These are phyloP conservation scores for Charadrius vociferus DNA, from an alignment of 2,113 vertebrate species.

Conservation along the genomic window DNA sequence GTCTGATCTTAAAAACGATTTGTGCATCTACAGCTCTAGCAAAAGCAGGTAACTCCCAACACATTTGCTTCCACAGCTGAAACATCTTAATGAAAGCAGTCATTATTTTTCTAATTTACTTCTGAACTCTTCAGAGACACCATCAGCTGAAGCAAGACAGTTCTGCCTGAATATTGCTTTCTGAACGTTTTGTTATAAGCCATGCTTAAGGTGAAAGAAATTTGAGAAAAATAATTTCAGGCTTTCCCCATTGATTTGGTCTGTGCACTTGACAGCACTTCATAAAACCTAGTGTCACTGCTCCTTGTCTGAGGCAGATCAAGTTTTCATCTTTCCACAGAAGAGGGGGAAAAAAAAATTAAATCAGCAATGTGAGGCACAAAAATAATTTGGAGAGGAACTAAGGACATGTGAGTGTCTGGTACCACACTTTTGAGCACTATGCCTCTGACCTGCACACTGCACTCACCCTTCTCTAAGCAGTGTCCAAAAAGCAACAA, in stretches of 20 bases:
- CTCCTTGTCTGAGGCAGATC: background rate
- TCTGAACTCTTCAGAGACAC: slow-evolving; percentile 7
- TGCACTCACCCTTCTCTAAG: background rate
- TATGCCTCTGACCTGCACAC: background rate
- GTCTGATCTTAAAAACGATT: background rate
- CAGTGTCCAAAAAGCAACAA: background rate
- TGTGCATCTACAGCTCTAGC: background rate
- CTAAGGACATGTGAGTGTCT: background rate
- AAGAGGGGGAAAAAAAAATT: background rate
- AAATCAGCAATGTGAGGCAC: background rate
- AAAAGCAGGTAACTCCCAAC: background rate
- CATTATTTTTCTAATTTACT: slow-evolving; percentile 27
- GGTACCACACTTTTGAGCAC: background rate
- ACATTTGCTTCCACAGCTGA: background rate
- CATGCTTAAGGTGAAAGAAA: background rate
- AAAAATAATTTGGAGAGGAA: background rate
- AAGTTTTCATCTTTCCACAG: background rate
- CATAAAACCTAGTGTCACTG: background rate
- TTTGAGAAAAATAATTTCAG: background rate
- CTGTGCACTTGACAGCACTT: background rate
- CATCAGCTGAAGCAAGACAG: background rate
- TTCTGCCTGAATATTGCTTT: background rate
- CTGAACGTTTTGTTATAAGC: background rate
- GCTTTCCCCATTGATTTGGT: background rate
- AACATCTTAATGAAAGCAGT: slow-evolving; percentile 6